Conservation (phyloP, 2,113 vertebrate genomes). For the Struthidea cinerea region DNA sequence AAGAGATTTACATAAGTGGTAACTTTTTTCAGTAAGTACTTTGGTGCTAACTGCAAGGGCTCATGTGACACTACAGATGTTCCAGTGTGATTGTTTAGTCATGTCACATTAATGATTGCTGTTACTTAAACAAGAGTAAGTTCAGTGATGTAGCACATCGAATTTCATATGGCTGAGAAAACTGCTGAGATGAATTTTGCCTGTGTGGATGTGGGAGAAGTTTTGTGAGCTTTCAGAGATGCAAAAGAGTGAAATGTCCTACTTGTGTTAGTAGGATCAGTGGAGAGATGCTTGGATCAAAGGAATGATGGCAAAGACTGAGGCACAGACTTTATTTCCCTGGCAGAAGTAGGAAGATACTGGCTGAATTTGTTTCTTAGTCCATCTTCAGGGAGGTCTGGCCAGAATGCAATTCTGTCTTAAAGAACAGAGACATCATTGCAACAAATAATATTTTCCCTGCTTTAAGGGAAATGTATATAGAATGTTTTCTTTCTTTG, state of each 20-base stretch:
- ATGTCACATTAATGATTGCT: neutral
- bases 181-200: neutral
- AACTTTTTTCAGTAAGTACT: neutral
- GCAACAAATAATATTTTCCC: neutral
- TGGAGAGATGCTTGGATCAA: neutral
- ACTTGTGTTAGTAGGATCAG: neutral
- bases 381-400: neutral
- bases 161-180: neutral
- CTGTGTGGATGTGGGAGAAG: neutral
- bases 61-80: neutral
- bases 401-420: neutral
- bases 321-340: neutral
- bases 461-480: neutral
- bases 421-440: neutral
- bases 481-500: neutral
- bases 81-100: neutral
- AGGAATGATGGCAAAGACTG: neutral
- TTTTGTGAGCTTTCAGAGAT: neutral
- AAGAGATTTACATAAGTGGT: neutral
- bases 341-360: neutral
- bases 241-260: neutral
- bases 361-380: neutral
- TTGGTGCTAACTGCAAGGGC: neutral
- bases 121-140: neutral
- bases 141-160: neutral